phyloP scores from a whole-genome alignment of 30 jellyfish, hydroid and myxozoan genomes.

The Catostylus mosaicus region DNA sequence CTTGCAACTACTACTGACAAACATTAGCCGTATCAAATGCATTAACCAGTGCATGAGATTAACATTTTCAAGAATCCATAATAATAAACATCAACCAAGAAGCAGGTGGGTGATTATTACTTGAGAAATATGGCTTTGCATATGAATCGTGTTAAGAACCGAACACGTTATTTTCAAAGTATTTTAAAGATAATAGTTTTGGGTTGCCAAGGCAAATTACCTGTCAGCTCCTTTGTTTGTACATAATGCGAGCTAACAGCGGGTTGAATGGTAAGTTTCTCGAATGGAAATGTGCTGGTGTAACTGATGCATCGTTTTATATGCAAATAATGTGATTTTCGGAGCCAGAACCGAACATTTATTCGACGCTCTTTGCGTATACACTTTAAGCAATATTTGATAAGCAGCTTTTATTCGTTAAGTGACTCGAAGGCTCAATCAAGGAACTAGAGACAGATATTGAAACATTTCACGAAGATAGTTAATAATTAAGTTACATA shows the following conservation, averaged over 20 bases:
- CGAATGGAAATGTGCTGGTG: background rate
- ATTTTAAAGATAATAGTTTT: background rate
- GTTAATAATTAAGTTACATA: too few species aligned
- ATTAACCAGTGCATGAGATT: too few species aligned
- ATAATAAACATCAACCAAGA: background rate
- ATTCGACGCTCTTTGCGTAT: too few species aligned
- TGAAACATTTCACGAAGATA: too few species aligned
- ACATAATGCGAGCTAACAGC: background rate
- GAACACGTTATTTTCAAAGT: background rate
- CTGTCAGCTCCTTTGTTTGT: conserved; percentile 5
- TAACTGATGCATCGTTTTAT: background rate
- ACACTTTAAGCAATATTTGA: too few species aligned
- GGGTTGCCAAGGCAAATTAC: conserved; percentile 8
- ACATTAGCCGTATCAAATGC: background rate
- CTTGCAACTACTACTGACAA: background rate
- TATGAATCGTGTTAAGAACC: background rate
- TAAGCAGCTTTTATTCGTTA: too few species aligned
- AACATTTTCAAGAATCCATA: background rate
- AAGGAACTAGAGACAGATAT: too few species aligned
- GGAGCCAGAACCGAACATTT: too few species aligned
- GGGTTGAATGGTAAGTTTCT: background rate
- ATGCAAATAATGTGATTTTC: background rate
- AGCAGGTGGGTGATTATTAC: conserved; percentile 5
- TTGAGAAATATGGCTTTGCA: background rate
- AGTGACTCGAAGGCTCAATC: too few species aligned